Evolutionary conservation across 2,113 vertebrate species (phyloP).

Genomic region (Otis tarda): DNA sequence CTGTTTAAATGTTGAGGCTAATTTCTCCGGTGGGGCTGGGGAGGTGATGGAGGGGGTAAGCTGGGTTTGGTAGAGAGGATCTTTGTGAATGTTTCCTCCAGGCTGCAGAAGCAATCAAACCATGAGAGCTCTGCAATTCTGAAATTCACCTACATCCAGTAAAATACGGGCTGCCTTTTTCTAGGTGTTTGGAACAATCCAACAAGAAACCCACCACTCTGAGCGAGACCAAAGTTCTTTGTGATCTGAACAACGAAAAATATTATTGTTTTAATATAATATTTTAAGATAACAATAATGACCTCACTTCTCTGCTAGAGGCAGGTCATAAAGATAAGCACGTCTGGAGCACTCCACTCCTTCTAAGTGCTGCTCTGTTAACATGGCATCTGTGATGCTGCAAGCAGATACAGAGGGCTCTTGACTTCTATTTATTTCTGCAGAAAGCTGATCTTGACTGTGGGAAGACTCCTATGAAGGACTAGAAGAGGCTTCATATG

Average conservation of each 20-base stretch:
- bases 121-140: not conserved
- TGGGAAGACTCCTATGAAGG: not conserved
- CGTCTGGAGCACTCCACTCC: conserved; percentile 23
- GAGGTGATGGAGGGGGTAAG: not conserved
- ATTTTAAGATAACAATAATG: not conserved
- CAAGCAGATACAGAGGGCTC: not conserved
- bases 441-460: not conserved
- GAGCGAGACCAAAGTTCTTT: not conserved
- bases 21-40: not conserved
- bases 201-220: not conserved
- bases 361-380: conserved; percentile 6
- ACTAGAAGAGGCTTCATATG: not conserved
- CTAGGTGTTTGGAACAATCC: not conserved
- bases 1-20: not conserved
- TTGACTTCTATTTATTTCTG: conserved; percentile 4
- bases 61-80: not conserved
- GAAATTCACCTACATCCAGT: not conserved
- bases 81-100: not conserved
- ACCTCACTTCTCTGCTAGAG: not conserved
- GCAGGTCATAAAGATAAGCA: not conserved
- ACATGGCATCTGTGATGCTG: not conserved
- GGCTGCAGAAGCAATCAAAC: not conserved
- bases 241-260: not conserved
- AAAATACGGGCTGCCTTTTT: not conserved
- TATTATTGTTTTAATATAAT: not conserved